Percentiles rank a stretch among this genome's conserved stretches.
Evolutionary conservation across 2,113 vertebrate genomes (phyloP).

Genomic region (Sylvietta virens): DNA sequence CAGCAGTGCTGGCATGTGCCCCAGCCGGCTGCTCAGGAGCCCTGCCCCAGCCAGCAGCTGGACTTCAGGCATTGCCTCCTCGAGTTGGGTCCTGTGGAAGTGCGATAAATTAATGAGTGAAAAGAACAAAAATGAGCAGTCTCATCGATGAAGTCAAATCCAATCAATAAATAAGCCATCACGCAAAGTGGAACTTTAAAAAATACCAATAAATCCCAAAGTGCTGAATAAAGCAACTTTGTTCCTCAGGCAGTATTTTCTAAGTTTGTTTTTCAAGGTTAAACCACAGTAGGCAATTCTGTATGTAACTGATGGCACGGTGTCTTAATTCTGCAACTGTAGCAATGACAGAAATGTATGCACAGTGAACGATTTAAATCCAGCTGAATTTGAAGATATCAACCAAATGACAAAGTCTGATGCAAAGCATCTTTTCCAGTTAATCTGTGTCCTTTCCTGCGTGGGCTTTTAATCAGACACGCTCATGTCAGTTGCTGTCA

Average conservation of each 20-base stretch:
- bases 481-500: background rate
- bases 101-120: background rate
- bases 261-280: slow-evolving; percentile 5
- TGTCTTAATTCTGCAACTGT: slow-evolving; percentile 1
- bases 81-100: background rate
- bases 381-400: slow-evolving; percentile 24
- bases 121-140: background rate
- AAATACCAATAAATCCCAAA: background rate
- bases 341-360: slow-evolving; percentile 31
- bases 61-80: background rate
- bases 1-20: background rate
- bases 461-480: background rate
- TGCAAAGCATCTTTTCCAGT: slow-evolving; percentile 38
- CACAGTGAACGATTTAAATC: background rate
- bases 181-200: background rate
- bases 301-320: background rate
- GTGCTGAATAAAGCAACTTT: background rate
- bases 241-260: background rate
- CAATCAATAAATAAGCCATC: background rate
- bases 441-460: background rate
- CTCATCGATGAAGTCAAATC: background rate
- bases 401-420: slow-evolving; percentile 19
- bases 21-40: rapidly evolving
- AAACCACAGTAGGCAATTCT: background rate
- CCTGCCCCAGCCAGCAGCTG: background rate